Conservation (phyloP, 1,140 invertebrate species). For the Neodiprion virginianus region DNA sequence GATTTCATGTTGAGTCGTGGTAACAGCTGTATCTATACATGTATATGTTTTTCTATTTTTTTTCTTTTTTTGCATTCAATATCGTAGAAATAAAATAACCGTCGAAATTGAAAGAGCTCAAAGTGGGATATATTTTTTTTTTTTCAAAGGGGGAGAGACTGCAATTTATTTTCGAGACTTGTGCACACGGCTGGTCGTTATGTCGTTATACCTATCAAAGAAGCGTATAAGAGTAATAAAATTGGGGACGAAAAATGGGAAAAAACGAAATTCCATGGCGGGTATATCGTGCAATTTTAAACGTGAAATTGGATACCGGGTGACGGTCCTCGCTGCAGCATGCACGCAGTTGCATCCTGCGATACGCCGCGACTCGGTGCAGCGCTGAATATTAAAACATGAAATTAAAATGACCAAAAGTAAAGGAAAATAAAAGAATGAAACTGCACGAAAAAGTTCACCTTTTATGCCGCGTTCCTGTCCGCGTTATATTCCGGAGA, state of each 20-base stretch:
- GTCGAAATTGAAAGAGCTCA: too few species aligned
- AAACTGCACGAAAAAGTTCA: too few species aligned
- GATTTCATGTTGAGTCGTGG: too few species aligned
- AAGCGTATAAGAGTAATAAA: not conserved
- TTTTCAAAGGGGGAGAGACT: not conserved
- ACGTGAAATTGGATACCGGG: not conserved
- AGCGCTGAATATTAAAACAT: constrained; percentile 3
- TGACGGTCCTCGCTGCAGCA: too few species aligned
- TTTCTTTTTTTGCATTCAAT: too few species aligned
- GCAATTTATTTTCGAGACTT: not conserved
- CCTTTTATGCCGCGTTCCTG: not conserved
- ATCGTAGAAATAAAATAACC: too few species aligned
- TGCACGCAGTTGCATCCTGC: not conserved
- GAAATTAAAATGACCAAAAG: not conserved
- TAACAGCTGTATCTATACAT: too few species aligned
- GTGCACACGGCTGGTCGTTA: not conserved
- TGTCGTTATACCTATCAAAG: not conserved
- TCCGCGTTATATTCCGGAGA: not conserved
- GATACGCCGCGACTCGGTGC: not conserved
- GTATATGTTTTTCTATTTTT: too few species aligned
- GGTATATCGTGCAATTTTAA: not conserved
- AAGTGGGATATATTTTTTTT: too few species aligned
- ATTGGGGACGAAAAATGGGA: not conserved
- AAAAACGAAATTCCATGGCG: not conserved
- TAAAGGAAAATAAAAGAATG: not conserved